phyloP scores from a whole-genome alignment of 2,113 vertebrate species.

The Hirundichthys speculiger region DNA sequence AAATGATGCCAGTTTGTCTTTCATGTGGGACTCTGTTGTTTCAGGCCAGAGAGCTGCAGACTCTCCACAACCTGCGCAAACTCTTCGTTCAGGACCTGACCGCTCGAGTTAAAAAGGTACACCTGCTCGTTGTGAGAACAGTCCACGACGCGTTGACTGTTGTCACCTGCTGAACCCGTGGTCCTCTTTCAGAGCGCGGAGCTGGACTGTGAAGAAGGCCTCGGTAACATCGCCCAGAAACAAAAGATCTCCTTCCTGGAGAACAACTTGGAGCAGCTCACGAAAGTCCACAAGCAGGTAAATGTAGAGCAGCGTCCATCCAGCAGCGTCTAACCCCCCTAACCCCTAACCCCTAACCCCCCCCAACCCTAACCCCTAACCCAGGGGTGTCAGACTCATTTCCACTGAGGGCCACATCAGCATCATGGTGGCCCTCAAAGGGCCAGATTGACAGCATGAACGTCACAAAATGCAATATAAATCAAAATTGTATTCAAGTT shows the following conservation, averaged over 20 bases:
- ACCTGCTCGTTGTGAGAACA: neutral
- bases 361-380: no score
- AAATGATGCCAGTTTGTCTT: no score
- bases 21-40: no score
- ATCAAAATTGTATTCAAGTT: no score
- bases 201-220: slow-evolving; percentile 89
- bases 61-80: slow-evolving; percentile 91
- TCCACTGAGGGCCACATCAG: no score
- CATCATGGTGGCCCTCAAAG: no score
- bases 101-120: slow-evolving; percentile 90
- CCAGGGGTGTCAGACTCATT: no score
- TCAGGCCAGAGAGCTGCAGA: slow-evolving; percentile 93
- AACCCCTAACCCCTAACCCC: no score
- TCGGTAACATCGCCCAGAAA: slow-evolving; percentile 89
- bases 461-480: no score
- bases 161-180: neutral
- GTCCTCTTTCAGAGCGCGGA: slow-evolving; percentile 83
- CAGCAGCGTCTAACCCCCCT: no score
- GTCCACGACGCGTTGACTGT: neutral
- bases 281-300: slow-evolving; percentile 97
- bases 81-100: slow-evolving; percentile 94
- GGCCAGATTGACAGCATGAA: no score
- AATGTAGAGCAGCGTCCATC: no score
- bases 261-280: slow-evolving; percentile 95
- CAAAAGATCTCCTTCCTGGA: slow-evolving; percentile 97